These are phyloP conservation scores for Brachionus manjavacas DNA, from an alignment of 1,140 invertebrate species.

Conservation along the genomic window DNA sequence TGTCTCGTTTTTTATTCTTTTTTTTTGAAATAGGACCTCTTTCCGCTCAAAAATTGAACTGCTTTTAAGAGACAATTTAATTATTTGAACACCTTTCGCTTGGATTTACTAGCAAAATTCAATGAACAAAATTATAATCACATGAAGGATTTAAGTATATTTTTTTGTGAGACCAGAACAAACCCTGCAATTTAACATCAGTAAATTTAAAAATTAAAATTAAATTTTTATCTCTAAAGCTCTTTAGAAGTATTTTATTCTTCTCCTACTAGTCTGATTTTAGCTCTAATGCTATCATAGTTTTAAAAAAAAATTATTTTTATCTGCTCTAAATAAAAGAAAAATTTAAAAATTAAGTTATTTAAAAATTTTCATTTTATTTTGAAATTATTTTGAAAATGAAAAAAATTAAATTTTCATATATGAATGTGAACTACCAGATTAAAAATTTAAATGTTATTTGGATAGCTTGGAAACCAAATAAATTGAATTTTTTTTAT, in stretches of 20 bases:
- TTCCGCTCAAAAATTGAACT: background rate
- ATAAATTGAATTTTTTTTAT: background rate
- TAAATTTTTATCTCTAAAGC: no score
- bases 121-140: background rate
- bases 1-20: background rate
- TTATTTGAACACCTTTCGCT: background rate
- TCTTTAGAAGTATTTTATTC: no score
- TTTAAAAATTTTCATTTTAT: background rate
- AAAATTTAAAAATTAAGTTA: no score
- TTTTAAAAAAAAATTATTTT: no score
- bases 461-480: background rate
- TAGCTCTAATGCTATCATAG: no score
- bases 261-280: no score
- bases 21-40: background rate
- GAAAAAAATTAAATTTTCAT: background rate
- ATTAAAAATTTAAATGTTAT: background rate
- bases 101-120: background rate
- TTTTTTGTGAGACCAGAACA: no score
- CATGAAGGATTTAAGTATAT: background rate
- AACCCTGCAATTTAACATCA: background rate
- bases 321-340: no score
- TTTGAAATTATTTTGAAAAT: background rate
- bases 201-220: no score
- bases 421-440: background rate
- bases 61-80: background rate